phyloP scores from a whole-genome alignment of 2,888 invertebrate species.

The Tyria jacobaeae region DNA sequence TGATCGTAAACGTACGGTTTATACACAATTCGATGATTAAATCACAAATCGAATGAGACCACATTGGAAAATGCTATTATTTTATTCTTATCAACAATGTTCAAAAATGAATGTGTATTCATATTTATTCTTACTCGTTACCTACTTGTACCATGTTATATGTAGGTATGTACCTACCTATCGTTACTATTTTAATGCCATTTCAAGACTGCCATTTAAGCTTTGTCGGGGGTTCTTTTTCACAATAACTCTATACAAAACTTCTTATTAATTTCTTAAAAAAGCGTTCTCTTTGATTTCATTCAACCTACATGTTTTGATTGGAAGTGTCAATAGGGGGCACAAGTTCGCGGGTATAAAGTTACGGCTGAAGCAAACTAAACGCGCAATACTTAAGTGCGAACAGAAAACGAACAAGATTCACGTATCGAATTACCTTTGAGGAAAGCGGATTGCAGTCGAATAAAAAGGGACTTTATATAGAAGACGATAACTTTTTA shows the following conservation, averaged over 20 bases:
- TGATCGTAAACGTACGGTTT: constrained; percentile 60
- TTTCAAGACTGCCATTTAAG: not conserved
- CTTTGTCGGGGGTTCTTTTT: not conserved
- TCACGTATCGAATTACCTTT: constrained; percentile 82
- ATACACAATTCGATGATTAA: constrained; percentile 65
- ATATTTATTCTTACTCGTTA: too few relatives aligned
- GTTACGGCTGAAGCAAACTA: constrained; percentile 81
- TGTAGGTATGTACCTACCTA: too few relatives aligned
- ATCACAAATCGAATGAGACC: constrained; percentile 55
- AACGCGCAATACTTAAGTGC: constrained; percentile 82
- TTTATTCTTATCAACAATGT: too few relatives aligned
- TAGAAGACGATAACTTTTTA: constrained; percentile 46
- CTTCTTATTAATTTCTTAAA: constrained; percentile 31
- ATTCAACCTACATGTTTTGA: constrained; percentile 74
- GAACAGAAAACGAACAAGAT: constrained; percentile 82
- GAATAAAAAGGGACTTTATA: constrained; percentile 69
- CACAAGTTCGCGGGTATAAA: constrained; percentile 74
- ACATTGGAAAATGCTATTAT: constrained; percentile 16
- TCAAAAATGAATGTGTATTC: too few relatives aligned
- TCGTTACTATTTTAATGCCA: not conserved
- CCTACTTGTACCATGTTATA: too few relatives aligned
- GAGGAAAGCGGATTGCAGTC: constrained; percentile 77
- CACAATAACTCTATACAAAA: constrained; percentile 9
- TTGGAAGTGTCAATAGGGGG: constrained; percentile 84
- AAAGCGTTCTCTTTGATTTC: constrained; percentile 42